Percentiles rank a stretch among this genome's conserved stretches.
These are phyloP conservation scores for Loxodonta africana DNA, from an alignment of 2,113 vertebrate species.

Conservation along the genomic window DNA sequence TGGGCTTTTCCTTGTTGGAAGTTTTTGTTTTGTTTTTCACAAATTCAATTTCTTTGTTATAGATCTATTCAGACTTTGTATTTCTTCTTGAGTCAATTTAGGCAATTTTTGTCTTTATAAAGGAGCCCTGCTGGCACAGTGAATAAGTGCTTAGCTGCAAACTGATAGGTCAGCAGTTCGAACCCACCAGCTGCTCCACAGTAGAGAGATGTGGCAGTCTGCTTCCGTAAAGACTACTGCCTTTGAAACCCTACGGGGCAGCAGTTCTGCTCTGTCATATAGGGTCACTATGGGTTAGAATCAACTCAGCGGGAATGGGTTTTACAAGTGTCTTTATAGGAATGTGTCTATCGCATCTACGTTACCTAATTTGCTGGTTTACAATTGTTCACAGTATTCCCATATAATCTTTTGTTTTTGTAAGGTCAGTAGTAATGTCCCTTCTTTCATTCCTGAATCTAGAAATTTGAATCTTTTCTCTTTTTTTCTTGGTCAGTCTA, in stretches of 20 bases:
- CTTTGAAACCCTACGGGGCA: not conserved
- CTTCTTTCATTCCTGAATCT: not conserved
- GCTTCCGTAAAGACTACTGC: not conserved
- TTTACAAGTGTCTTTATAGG: not conserved
- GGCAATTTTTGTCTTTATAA: not conserved
- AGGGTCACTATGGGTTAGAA: not conserved
- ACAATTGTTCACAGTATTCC: not conserved
- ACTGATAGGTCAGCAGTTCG: not conserved
- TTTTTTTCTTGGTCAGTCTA: not conserved
- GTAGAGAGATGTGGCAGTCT: not conserved
- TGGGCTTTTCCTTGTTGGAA: not conserved
- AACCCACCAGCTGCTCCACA: not conserved
- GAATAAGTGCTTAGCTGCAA: too few relatives aligned
- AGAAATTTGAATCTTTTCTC: not conserved
- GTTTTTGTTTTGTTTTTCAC: not conserved
- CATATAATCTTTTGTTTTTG: not conserved
- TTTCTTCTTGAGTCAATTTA: conserved; percentile 1
- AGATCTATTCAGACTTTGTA: not conserved
- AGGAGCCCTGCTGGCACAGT: not conserved
- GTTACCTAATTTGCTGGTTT: not conserved
- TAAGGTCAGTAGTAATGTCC: not conserved
- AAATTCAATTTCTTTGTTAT: not conserved
- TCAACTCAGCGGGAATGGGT: not conserved
- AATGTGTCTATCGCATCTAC: not conserved
- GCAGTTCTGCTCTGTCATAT: not conserved